Conservation (phyloP, 2,113 vertebrate species). For the Benitochromis conjunctus region DNA sequence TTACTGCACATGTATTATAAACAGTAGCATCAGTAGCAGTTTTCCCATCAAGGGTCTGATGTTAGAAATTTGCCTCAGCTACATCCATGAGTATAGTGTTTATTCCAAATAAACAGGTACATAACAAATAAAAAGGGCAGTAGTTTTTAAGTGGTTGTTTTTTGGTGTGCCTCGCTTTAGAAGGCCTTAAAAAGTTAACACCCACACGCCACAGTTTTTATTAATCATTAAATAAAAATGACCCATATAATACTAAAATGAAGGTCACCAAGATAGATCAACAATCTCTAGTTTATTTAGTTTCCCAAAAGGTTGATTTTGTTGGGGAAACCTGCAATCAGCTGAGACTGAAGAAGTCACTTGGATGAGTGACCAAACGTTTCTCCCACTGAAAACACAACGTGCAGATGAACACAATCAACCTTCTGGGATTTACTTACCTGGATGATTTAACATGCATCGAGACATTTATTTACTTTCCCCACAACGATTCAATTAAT, state of each 20-base stretch:
- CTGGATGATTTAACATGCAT: background rate
- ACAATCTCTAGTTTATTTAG: background rate
- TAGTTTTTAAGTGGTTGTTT: background rate
- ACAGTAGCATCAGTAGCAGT: no score
- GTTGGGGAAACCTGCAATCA: background rate
- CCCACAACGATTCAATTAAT: background rate
- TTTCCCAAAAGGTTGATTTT: background rate
- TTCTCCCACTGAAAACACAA: background rate
- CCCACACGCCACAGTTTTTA: background rate
- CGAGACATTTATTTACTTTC: background rate
- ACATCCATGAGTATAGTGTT: no score
- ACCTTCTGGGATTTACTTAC: accelerated
- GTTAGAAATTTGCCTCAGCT: no score
- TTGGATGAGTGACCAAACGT: background rate
- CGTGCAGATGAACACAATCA: background rate
- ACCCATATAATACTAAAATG: background rate
- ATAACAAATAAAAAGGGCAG: background rate
- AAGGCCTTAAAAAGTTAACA: background rate
- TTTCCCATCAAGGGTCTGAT: no score
- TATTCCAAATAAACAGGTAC: no score
- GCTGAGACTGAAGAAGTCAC: background rate
- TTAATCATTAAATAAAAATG: background rate
- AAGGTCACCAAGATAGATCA: background rate
- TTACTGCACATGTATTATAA: no score
- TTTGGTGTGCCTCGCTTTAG: background rate